Conservation (phyloP, 2,797 vertebrate species). For the Arvicola amphibius region DNA sequence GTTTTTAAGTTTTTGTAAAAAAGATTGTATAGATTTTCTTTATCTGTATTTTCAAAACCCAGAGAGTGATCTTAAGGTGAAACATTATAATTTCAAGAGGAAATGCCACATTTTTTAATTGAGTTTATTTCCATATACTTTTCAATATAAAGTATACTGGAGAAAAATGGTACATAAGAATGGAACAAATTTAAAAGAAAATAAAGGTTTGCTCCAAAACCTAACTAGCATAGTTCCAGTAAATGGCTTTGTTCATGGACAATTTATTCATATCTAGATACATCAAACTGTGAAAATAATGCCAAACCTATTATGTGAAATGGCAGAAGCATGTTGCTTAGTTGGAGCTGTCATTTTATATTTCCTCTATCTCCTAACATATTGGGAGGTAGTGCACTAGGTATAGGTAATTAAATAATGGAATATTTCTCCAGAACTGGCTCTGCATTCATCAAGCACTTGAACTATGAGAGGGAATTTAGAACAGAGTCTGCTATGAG, state of each 20-base stretch:
- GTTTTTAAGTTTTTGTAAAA: not conserved
- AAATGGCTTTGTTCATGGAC: conserved; percentile 1
- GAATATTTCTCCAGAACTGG: not conserved
- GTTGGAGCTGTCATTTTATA: conserved; percentile 53
- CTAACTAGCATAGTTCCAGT: conserved; percentile 31
- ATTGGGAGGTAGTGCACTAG: not conserved
- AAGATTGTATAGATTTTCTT: not conserved
- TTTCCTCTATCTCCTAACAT: conserved; percentile 55
- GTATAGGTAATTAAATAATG: not conserved
- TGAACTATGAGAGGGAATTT: not conserved
- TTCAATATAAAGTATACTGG: conserved; percentile 49
- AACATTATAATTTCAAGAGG: not conserved
- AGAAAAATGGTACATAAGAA: not conserved
- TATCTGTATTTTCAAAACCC: not conserved
- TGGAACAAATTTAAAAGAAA: not conserved
- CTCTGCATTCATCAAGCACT: not conserved
- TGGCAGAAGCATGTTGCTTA: conserved; percentile 63
- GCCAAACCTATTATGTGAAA: conserved; percentile 47
- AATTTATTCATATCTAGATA: conserved; percentile 29
- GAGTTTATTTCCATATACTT: conserved; percentile 42
- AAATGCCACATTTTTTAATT: not conserved
- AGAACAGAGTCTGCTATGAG: not conserved
- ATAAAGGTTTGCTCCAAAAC: conserved; percentile 61
- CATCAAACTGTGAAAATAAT: not conserved
- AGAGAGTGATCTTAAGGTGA: not conserved